A percentile compares a stretch with the other conserved stretches of the same genome.
Conservation (phyloP, 2,888 invertebrate species). For the Lasioglossum marginatum region DNA sequence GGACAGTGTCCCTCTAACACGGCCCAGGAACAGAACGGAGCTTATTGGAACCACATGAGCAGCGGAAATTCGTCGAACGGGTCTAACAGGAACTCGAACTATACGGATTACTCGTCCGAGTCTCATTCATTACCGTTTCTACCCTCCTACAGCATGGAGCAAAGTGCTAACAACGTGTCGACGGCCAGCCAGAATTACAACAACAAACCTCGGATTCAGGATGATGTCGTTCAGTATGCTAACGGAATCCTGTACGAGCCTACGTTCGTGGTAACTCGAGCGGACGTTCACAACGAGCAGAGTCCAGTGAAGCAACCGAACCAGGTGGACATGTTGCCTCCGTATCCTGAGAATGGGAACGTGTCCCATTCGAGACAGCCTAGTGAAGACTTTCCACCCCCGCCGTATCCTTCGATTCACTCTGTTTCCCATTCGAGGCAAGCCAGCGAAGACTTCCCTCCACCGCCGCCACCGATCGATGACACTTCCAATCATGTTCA, state of each 20-base stretch:
- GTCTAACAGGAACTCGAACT: constrained; percentile 71
- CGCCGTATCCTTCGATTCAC: constrained; percentile 92
- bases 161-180: constrained; percentile 61
- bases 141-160: constrained; percentile 86
- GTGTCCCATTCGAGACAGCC: constrained; percentile 85
- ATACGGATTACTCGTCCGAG: constrained; percentile 84
- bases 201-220: constrained; percentile 81
- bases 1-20: constrained; percentile 59
- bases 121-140: constrained; percentile 88
- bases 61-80: constrained; percentile 68
- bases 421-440: constrained; percentile 93
- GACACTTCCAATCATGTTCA: constrained; percentile 81
- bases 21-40: constrained; percentile 83
- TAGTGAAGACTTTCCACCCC: constrained; percentile 87
- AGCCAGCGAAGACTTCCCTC: constrained; percentile 95
- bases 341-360: constrained; percentile 84
- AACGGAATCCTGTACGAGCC: constrained; percentile 84
- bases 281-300: constrained; percentile 94
- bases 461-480: constrained; percentile 93
- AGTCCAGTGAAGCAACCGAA: constrained; percentile 85
- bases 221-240: constrained; percentile 85
- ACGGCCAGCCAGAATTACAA: constrained; percentile 71
- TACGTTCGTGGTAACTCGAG: constrained; percentile 90
- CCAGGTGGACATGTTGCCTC: constrained; percentile 86
- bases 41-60: constrained; percentile 80